Percentiles rank a stretch among this genome's conserved stretches.
phyloP scores from a whole-genome alignment of 2,113 vertebrate species.

The Hydrochoerus hydrochaeris region DNA sequence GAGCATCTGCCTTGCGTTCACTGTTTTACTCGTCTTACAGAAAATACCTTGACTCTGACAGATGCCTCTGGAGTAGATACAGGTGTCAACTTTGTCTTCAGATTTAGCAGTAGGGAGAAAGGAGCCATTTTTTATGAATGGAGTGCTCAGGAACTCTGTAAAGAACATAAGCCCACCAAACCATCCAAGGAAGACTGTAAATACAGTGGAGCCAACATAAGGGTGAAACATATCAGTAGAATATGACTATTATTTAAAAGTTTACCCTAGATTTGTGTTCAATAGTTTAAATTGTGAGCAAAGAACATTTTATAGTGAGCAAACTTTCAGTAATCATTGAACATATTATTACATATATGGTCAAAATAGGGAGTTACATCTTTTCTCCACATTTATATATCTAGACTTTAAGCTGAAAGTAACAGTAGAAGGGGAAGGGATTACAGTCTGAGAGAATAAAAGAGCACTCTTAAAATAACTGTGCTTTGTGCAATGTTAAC shows the following conservation, averaged over 20 bases:
- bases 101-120: neutral
- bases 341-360: neutral
- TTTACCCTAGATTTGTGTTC: neutral
- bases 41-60: neutral
- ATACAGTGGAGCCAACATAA: neutral
- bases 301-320: neutral
- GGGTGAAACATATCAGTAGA: neutral
- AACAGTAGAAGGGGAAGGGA: neutral
- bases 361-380: neutral
- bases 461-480: neutral
- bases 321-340: neutral
- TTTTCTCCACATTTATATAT: neutral
- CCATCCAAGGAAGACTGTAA: rapidly evolving
- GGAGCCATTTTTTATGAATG: neutral
- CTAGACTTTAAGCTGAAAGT: neutral
- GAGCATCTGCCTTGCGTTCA: neutral
- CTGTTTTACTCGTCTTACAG: neutral
- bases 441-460: neutral
- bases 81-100: neutral
- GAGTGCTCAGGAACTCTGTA: neutral
- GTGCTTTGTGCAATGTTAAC: neutral
- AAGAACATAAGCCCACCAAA: neutral
- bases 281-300: neutral
- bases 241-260: neutral
- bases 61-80: neutral